Percentiles rank a stretch among this genome's conserved stretches.
Conservation (phyloP, 92 coral and sea anemone species). For the Palythoa heliodiscus region DNA sequence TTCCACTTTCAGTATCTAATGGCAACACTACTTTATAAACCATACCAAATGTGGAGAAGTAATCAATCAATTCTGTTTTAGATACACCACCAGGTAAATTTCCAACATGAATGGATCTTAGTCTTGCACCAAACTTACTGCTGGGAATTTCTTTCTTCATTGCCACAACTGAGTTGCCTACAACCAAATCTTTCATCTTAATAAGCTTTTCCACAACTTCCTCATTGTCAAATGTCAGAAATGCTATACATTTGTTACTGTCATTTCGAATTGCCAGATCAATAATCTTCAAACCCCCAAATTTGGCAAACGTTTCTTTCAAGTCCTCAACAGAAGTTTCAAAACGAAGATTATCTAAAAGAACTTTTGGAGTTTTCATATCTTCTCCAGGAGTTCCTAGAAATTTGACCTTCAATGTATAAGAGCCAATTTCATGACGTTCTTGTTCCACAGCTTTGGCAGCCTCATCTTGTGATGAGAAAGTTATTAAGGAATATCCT, state of each 20-base stretch:
- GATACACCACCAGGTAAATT: neutral
- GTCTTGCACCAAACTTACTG: constrained; percentile 18
- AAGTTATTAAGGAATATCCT: constrained; percentile 36
- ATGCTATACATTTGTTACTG: constrained; percentile 41
- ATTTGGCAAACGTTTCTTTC: constrained; percentile 14
- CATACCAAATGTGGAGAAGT: constrained; percentile 21
- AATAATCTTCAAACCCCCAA: constrained; percentile 37
- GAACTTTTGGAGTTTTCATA: constrained; percentile 26
- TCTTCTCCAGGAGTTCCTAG: constrained; percentile 34
- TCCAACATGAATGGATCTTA: constrained; percentile 29
- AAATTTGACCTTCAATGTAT: constrained; percentile 21
- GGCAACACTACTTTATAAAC: constrained; percentile 39
- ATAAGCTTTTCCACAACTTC: constrained; percentile 31
- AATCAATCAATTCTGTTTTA: constrained; percentile 14
- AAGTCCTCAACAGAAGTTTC: constrained; percentile 50
- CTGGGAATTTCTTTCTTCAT: constrained; percentile 33
- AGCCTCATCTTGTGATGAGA: constrained; percentile 47
- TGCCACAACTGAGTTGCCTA: constrained; percentile 18
- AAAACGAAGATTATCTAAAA: constrained; percentile 42
- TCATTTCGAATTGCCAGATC: constrained; percentile 46
- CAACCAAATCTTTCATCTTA: constrained; percentile 15
- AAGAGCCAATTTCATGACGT: constrained; percentile 17
- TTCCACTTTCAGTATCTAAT: neutral
- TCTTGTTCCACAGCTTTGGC: constrained; percentile 28
- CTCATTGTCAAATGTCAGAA: constrained; percentile 43